Percentiles rank a stretch among this genome's conserved stretches.
Conservation (phyloP, 1,140 invertebrate genomes). For the Neodiprion fabricii region DNA sequence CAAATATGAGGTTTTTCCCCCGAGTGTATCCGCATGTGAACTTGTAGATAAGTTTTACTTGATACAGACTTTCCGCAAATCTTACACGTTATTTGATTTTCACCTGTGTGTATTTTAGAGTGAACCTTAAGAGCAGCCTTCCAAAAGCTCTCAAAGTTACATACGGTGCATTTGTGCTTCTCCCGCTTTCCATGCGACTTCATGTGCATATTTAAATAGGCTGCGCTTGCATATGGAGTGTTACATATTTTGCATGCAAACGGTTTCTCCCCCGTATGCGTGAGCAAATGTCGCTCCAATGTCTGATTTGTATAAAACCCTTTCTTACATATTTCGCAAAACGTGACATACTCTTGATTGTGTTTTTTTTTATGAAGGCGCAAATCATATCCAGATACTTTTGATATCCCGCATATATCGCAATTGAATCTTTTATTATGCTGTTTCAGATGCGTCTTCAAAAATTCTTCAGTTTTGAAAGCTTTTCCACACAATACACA, state of each 20-base stretch:
- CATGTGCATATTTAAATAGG: constrained; percentile 10
- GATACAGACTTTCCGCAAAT: constrained; percentile 56
- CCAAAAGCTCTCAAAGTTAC: constrained; percentile 5
- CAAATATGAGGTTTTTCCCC: constrained; percentile 61
- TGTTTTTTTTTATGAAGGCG: constrained; percentile 40
- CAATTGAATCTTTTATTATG: constrained; percentile 83
- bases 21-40: constrained; percentile 67
- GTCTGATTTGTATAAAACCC: constrained; percentile 52
- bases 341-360: constrained; percentile 45
- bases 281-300: constrained; percentile 48
- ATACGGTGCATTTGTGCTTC: constrained; percentile 1
- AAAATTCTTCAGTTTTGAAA: constrained; percentile 63
- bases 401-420: constrained; percentile 78
- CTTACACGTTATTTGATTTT: constrained; percentile 62
- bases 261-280: constrained; percentile 73
- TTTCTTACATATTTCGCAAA: constrained; percentile 48
- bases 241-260: constrained; percentile 67
- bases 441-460: constrained; percentile 46
- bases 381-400: constrained; percentile 47
- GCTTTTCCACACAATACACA: constrained; percentile 64
- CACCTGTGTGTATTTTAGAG: constrained; percentile 64
- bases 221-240: neutral
- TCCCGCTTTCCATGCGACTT: constrained; percentile 13
- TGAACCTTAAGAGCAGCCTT: constrained; percentile 43
- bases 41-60: constrained; percentile 59